A percentile compares a stretch with the other conserved stretches of the same genome.
These are phyloP conservation scores for Aegotheles bennettii DNA, from an alignment of 2,113 vertebrate genomes.

Conservation along the genomic window DNA sequence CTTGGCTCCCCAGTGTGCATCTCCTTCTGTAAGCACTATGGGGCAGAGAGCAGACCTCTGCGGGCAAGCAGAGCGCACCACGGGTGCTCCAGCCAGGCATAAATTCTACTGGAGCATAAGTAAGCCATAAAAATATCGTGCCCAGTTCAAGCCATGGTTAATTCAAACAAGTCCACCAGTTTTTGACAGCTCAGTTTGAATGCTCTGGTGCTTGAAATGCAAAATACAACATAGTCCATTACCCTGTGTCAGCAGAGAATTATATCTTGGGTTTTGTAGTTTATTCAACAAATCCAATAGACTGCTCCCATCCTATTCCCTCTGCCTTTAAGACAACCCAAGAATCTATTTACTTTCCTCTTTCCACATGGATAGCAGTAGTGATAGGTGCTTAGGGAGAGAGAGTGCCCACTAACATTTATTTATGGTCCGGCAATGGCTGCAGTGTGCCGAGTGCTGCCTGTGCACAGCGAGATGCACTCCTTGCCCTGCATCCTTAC, in stretches of 20 bases:
- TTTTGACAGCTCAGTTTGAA: slow-evolving; percentile 27
- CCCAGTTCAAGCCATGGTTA: neutral
- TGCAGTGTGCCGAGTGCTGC: neutral
- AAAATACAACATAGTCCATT: slow-evolving; percentile 50
- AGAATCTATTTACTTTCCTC: slow-evolving; percentile 47
- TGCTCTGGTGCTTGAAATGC: slow-evolving; percentile 31
- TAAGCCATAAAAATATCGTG: neutral
- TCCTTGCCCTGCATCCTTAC: neutral
- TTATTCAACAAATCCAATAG: slow-evolving; percentile 49
- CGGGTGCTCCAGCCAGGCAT: neutral
- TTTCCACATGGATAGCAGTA: slow-evolving; percentile 50
- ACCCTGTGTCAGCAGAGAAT: neutral
- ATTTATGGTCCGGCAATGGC: slow-evolving; percentile 19
- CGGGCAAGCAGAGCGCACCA: fast-evolving
- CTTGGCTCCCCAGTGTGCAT: neutral
- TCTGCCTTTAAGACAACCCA: slow-evolving; percentile 48
- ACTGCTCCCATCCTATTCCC: slow-evolving; percentile 27
- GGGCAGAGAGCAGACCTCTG: neutral
- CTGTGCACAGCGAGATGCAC: neutral
- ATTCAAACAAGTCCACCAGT: slow-evolving; percentile 22
- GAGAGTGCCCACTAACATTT: slow-evolving; percentile 50
- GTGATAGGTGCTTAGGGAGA: slow-evolving; percentile 52
- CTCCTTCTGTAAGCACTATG: neutral
- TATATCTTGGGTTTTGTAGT: slow-evolving; percentile 6
- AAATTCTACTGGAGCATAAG: neutral